Percentiles rank a stretch among this genome's conserved stretches.
Conservation (phyloP, 2,888 invertebrate species). For the Ischnus inquisitorius region DNA sequence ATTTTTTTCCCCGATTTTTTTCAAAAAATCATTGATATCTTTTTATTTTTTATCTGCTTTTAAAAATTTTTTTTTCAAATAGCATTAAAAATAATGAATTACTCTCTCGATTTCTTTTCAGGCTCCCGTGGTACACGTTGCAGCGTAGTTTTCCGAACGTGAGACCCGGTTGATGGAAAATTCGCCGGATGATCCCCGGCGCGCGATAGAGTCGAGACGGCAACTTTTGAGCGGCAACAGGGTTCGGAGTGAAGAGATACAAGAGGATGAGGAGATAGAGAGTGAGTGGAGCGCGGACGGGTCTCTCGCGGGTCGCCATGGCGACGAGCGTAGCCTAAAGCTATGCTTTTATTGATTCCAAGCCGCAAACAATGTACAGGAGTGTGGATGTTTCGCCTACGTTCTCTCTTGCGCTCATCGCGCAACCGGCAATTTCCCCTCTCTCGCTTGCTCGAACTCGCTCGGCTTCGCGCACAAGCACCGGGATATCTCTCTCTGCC, state of each 20-base stretch:
- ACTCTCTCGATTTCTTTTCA: too few species aligned
- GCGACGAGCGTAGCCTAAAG: slow-evolving; percentile 85
- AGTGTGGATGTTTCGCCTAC: slow-evolving; percentile 84
- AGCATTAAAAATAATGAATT: background rate
- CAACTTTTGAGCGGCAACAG: slow-evolving; percentile 79
- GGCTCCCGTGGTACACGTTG: too few species aligned
- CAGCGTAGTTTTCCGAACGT: background rate
- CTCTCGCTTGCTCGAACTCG: slow-evolving; percentile 32
- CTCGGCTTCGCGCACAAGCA: slow-evolving; percentile 28
- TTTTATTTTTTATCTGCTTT: background rate
- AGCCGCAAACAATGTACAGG: slow-evolving; percentile 85
- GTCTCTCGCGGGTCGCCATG: slow-evolving; percentile 82
- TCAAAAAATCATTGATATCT: background rate
- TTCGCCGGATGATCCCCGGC: slow-evolving; percentile 76
- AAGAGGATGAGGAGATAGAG: slow-evolving; percentile 42
- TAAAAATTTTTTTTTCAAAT: background rate
- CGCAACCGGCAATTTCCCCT: slow-evolving; percentile 51
- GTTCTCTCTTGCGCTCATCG: slow-evolving; percentile 80
- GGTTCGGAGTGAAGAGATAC: slow-evolving; percentile 39
- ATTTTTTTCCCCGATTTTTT: background rate
- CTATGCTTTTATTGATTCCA: slow-evolving; percentile 86
- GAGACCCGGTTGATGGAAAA: slow-evolving; percentile 70
- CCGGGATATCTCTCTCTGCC: slow-evolving; percentile 18
- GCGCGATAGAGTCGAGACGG: slow-evolving; percentile 73
- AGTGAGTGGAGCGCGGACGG: slow-evolving; percentile 78